Base-by-base conservation (phyloP, 1,140 invertebrate species). In the Bombus haemorrhoidalis region DNA sequence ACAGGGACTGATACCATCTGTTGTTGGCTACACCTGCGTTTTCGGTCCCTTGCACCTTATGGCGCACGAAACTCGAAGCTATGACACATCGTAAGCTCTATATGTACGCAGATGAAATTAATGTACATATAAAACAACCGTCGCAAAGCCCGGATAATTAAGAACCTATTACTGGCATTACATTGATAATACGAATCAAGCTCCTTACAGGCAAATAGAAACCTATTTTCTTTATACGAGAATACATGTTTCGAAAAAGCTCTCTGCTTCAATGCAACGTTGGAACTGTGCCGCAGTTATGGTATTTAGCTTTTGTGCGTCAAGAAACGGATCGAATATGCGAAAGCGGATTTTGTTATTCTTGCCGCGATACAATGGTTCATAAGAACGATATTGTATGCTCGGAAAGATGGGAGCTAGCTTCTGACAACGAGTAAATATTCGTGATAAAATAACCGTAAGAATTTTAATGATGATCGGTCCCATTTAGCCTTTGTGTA, bases 1-100 rank as follows among this genome's bases (percentile, higher is more conserved):
- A 85, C 91, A 91, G 93, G 92, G 91, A 93, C 89, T 82, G 86
- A 91, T 87, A 88, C 92, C 93, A 94, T 94, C 94, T 94, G 94
- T 37, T 53, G 43, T 91, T 87, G 87, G 81, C 82, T 83, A 81
- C 93, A 94, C 93, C 93, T 93, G 93, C 88, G 83, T 81, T 79
- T 83, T 78, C 82, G 77, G 81, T 87, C 89, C 91, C 87, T 75
- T n/a, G 84, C 84, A 57, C 84, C 84, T 81, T 85, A 85, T 85
- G 84, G 78, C 84, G 84, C 72, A 86, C 72, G 73, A 69, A 81
- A 77, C 74, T 85, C 68, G 41, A 53, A 87, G 53, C 73, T 72
- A 77, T 86, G 83, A 85, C 77, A 72, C 83, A 81, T 81, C 59
- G 41, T 22, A 18, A 39, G 43, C 22, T 15, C 25, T 68, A 53